Conservation (phyloP, 2,113 vertebrate species). For the Python bivittatus region DNA sequence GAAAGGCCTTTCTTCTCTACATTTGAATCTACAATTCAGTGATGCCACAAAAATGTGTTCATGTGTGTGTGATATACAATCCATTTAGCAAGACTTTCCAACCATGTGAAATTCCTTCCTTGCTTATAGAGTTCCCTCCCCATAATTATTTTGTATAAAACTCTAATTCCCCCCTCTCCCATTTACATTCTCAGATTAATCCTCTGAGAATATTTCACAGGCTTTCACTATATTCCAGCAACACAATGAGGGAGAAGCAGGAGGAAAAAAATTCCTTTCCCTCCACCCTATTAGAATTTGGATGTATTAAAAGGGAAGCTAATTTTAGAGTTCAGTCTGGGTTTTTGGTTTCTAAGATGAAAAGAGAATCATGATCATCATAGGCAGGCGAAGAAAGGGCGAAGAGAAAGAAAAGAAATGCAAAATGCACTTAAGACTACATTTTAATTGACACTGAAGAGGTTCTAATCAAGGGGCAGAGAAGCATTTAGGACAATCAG, state of each 20-base stretch:
- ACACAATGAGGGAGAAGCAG: not conserved
- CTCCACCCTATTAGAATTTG: not conserved
- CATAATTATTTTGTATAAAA: not conserved
- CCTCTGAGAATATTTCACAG: not conserved
- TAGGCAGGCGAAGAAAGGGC: conserved; percentile 7
- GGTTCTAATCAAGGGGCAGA: conserved; percentile 25
- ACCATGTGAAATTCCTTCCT: not conserved
- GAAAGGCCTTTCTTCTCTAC: not conserved
- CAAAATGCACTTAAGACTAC: conserved; percentile 4
- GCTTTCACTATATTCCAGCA: conserved; percentile 5
- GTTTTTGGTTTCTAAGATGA: conserved; percentile 17
- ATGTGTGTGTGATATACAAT: not conserved
- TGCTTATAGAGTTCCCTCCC: not conserved
- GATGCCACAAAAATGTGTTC: not conserved
- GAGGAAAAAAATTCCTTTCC: not conserved
- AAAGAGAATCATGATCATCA: conserved; percentile 22
- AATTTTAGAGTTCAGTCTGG: conserved; percentile 14
- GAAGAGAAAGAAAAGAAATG: not conserved
- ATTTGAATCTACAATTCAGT: not conserved
- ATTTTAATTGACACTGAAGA: conserved; percentile 29
- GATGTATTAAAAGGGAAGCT: conserved; percentile 19
- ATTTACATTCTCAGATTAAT: not conserved
- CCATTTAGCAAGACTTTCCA: not conserved
- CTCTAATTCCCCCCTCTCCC: not conserved
- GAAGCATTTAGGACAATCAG: conserved; percentile 30